phyloP scores from a whole-genome alignment of 2,888 invertebrate species.

The Drosophila picticornis region DNA sequence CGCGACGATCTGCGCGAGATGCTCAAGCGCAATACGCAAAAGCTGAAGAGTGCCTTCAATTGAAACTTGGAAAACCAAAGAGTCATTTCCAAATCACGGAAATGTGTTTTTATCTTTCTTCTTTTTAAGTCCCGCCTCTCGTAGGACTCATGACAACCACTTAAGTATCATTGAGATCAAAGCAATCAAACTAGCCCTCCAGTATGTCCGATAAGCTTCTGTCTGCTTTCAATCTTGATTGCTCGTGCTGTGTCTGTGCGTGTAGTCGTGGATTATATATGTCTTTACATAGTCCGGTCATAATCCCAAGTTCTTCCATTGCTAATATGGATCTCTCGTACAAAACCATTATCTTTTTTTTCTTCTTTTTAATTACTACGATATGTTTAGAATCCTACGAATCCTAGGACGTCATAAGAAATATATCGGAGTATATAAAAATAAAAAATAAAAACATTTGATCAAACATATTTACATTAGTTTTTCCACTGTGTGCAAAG shows the following conservation, averaged over 20 bases:
- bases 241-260: not conserved
- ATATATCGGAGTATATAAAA: not conserved
- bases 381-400: not conserved
- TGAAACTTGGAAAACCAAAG: not conserved
- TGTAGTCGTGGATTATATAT: not conserved
- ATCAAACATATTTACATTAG: not conserved
- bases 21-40: slow-evolving; percentile 68
- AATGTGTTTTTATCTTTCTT: not conserved
- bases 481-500: not conserved
- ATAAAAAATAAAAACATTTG: not conserved
- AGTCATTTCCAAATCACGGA: not conserved
- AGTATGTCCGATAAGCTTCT: slow-evolving; percentile 11
- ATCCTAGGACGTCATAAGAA: not conserved
- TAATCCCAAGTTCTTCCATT: not conserved
- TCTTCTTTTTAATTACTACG: not conserved
- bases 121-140: not conserved
- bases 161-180: slow-evolving; percentile 3
- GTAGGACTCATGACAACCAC: not conserved
- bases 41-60: slow-evolving; percentile 71
- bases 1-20: slow-evolving; percentile 69
- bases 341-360: not conserved
- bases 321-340: not conserved
- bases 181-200: not conserved
- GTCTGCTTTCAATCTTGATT: not conserved
- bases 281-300: not conserved